Evolutionary conservation across 2,888 invertebrate species (phyloP), one percentile per base, ranked within the genome.

Genomic region (Xestia ashworthii): DNA sequence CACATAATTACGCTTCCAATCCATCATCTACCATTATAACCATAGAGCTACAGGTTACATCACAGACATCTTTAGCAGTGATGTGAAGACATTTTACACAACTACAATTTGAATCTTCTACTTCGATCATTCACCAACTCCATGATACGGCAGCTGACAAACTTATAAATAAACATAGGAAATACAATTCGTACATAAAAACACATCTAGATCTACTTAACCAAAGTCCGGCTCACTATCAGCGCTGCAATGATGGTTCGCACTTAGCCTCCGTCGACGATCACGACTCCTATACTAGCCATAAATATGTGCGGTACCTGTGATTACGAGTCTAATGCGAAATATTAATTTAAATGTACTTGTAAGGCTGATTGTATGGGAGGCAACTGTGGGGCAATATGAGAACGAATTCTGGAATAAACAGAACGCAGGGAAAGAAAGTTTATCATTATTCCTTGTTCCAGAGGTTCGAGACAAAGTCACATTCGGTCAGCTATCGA

Each of bases 321-420:
- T 91, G 92, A 93, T 94, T 92, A 89, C 89, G 76, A 76, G 0
- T 73, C 88, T 93, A 93, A 94, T 94, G 93, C 88, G 80, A 89
- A 91, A 92, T 94, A 93, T 94, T 93, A 93, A 94, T 94, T 92
- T 84, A 80, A 86, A 88, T 85, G 83, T 80, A 79, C 74, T 66
- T 55, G 14, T 82, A 70, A 86, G 85, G 88, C 69, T 38, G 62
- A 38, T 64, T 76, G 41, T 69, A 74, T 62, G 73, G 60, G 48
- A 55, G 44, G 55, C 48, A 58, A 76, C 25, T 70, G n/a, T 74
- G n/a, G 38, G 19, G n/a, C 16, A 66, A 25, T 14, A 32, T 65
- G 5, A 4, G 65, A 44, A 25, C 60, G 11, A 74, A 41, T 78
- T 55, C 14, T 41, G 11, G 3, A 22, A 38, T 11, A n/a, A 22